Conservation (phyloP, 2,797 vertebrate genomes). For the Chaunax sp. region DNA sequence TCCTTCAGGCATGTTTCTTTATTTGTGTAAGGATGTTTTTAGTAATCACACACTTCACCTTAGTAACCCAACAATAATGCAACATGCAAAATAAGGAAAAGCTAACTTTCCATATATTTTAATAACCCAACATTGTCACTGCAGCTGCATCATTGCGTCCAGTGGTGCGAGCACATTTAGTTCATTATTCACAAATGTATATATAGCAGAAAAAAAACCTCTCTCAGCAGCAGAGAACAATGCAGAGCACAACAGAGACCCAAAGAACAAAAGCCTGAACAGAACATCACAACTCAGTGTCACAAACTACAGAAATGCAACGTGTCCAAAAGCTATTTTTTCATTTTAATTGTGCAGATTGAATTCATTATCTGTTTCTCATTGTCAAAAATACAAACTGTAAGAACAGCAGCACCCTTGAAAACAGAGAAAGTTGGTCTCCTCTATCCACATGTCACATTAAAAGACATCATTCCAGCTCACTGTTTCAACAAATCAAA, state of each 20-base stretch:
- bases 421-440: neutral
- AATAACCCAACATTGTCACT: neutral
- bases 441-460: neutral
- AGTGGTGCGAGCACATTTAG: neutral
- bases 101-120: neutral
- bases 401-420: neutral
- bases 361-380: slow-evolving; percentile 9
- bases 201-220: neutral
- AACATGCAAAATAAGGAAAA: neutral
- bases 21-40: neutral
- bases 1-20: neutral
- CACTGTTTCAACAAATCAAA: slow-evolving; percentile 17
- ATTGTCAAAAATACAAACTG: slow-evolving; percentile 1
- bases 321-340: neutral
- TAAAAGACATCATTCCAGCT: slow-evolving; percentile 2
- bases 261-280: no score
- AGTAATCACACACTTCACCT: neutral
- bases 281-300: no score
- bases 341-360: neutral
- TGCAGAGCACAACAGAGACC: slow-evolving; percentile 1
- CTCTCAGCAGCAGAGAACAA: neutral
- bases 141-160: slow-evolving; percentile 5
- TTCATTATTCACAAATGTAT: slow-evolving; percentile 16
- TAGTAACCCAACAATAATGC: neutral
- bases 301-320: neutral